phyloP scores from a whole-genome alignment of 2,797 vertebrate genomes.

The Danio kyathit region DNA sequence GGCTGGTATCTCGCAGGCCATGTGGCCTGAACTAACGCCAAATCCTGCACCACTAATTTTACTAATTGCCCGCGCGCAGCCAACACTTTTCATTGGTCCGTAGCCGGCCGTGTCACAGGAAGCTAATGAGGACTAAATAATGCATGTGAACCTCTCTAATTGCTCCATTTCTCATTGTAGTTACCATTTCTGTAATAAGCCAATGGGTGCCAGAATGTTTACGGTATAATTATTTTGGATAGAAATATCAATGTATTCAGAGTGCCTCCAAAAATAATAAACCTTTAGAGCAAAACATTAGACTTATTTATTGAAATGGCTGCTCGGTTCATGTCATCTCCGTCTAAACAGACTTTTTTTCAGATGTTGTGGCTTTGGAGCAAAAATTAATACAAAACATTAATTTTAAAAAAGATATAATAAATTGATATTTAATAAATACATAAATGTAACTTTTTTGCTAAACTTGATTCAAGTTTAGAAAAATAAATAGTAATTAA shows the following conservation, averaged over 20 bases:
- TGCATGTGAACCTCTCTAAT: conserved; percentile 86
- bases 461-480: no score
- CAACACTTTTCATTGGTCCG: conserved; percentile 84
- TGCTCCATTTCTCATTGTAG: conserved; percentile 87
- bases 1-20: conserved; percentile 85
- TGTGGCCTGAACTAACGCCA: conserved; percentile 85
- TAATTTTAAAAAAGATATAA: no score
- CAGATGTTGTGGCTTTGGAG: background rate
- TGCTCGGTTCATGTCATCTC: background rate
- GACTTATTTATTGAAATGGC: conserved; percentile 3
- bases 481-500: no score
- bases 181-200: conserved; percentile 81
- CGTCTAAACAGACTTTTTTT: background rate
- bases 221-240: conserved; percentile 72
- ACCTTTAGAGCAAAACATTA: conserved; percentile 16
- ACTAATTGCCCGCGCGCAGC: conserved; percentile 85
- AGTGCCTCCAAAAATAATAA: conserved; percentile 49
- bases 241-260: conserved; percentile 69
- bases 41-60: conserved; percentile 87
- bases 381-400: background rate
- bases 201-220: conserved; percentile 73
- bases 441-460: no score
- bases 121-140: conserved; percentile 90
- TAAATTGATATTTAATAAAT: no score
- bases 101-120: conserved; percentile 82